Evolutionary conservation across 1,140 invertebrate species (phyloP).

Genomic region (Monochamus saltuarius): DNA sequence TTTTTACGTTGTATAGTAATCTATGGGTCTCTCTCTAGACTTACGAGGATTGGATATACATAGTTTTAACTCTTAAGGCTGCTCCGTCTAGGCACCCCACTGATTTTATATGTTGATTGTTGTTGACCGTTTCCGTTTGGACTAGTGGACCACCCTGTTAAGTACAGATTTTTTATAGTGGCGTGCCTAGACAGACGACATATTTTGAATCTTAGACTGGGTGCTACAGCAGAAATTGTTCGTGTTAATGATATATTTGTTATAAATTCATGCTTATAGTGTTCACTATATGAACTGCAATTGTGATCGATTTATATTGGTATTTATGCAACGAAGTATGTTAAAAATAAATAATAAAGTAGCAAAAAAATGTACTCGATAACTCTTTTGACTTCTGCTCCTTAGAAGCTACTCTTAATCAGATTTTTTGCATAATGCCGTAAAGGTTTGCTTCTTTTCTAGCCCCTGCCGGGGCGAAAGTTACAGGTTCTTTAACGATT

Average conservation of each 20-base stretch:
- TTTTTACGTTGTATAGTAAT: too few species aligned
- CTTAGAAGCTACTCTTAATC: constrained; percentile 9
- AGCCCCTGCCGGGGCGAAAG: not conserved
- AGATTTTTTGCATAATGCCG: not conserved
- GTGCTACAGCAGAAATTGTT: constrained; percentile 43
- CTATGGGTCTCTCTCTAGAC: too few species aligned
- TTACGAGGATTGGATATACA: too few species aligned
- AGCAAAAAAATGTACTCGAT: constrained; percentile 14
- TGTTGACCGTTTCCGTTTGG: constrained; percentile 12
- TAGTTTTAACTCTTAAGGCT: constrained; percentile 28
- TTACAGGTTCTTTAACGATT: not conserved
- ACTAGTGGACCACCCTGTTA: constrained; percentile 26
- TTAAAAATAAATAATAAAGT: constrained; percentile 30
- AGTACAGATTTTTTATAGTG: constrained; percentile 8
- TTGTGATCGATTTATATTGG: constrained; percentile 49
- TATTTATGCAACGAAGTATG: constrained; percentile 52
- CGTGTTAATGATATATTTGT: constrained; percentile 40
- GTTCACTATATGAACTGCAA: constrained; percentile 53
- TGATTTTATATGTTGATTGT: constrained; percentile 3
- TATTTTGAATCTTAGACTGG: constrained; percentile 41
- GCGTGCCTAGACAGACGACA: constrained; percentile 26
- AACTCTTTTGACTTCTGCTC: constrained; percentile 6
- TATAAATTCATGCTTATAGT: constrained; percentile 50
- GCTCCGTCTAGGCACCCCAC: constrained; percentile 26
- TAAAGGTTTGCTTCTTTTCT: not conserved